A percentile compares a stretch with the other conserved stretches of the same genome.
Evolutionary conservation across 2,113 vertebrate genomes (phyloP).

Genomic region (Saccopteryx leptura): DNA sequence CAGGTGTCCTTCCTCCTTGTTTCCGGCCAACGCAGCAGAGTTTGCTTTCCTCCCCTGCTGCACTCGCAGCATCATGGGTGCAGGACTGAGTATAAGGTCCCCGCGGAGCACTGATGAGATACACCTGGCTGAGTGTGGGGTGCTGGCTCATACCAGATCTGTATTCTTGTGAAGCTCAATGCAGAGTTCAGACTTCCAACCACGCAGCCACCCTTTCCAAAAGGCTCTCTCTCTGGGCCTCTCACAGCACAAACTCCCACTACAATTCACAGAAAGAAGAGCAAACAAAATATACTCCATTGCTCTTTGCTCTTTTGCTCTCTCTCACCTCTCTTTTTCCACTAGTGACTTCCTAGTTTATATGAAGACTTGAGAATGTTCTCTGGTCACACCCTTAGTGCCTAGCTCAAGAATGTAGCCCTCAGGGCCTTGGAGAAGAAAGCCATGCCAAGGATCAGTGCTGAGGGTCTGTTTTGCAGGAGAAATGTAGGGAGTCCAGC

Average conservation of each 20-base stretch:
- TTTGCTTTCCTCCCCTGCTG: background rate
- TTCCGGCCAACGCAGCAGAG: no score
- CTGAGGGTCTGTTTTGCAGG: background rate
- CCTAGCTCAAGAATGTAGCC: background rate
- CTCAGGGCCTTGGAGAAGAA: background rate
- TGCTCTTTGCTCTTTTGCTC: background rate
- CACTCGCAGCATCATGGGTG: accelerated
- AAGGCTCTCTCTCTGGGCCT: background rate
- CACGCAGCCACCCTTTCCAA: background rate
- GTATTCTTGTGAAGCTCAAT: background rate
- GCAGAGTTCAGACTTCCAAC: background rate
- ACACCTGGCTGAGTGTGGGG: background rate
- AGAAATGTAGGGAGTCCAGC: background rate
- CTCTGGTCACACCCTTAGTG: background rate
- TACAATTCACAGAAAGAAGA: background rate
- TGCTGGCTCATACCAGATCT: background rate
- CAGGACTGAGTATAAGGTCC: background rate
- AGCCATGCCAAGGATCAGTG: background rate
- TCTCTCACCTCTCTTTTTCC: background rate
- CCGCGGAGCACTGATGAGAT: background rate
- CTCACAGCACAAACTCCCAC: background rate
- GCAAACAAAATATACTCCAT: background rate
- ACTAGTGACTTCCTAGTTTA: background rate
- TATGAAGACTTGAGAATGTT: background rate
- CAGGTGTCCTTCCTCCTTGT: no score